These are phyloP conservation scores for Melanocharis versteri DNA, from an alignment of 2,113 vertebrate species.

Conservation along the genomic window DNA sequence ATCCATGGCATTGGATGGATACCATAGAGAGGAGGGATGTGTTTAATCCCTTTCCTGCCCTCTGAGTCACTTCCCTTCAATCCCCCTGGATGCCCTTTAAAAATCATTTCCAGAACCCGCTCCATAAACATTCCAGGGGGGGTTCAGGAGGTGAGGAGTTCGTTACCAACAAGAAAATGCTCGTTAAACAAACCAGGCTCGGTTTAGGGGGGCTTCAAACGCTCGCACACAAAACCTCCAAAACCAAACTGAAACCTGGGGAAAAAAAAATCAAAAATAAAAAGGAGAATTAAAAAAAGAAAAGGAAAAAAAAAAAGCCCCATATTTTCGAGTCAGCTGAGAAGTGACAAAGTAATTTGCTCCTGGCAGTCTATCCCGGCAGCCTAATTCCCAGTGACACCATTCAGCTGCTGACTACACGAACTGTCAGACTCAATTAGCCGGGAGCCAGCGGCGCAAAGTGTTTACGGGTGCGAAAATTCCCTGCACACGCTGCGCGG, in stretches of 20 bases:
- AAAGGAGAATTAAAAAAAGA: neutral
- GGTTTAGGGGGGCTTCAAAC: neutral
- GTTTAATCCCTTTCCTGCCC: neutral
- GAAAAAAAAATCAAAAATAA: neutral
- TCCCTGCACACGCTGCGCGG: slow-evolving; percentile 51
- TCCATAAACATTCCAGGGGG: neutral
- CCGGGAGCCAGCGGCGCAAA: slow-evolving; percentile 68
- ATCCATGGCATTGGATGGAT: neutral
- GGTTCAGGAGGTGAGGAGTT: neutral
- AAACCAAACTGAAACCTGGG: neutral
- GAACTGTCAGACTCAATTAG: slow-evolving; percentile 78
- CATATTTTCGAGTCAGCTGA: slow-evolving; percentile 69
- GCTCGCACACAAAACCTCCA: neutral
- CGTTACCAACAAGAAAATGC: neutral
- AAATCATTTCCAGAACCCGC: neutral
- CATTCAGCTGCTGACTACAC: slow-evolving; percentile 76
- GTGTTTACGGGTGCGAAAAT: slow-evolving; percentile 76
- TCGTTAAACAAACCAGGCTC: slow-evolving; percentile 27
- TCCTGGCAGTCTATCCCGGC: slow-evolving; percentile 75
- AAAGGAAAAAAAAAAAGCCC: neutral
- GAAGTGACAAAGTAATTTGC: slow-evolving; percentile 77
- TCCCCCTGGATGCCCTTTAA: neutral
- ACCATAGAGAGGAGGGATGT: neutral
- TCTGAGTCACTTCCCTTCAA: neutral
- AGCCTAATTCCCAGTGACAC: slow-evolving; percentile 76